A percentile compares a stretch with the other conserved stretches of the same genome.
Conservation (phyloP, 2,888 invertebrate genomes). For the Xestia sexstrigata region DNA sequence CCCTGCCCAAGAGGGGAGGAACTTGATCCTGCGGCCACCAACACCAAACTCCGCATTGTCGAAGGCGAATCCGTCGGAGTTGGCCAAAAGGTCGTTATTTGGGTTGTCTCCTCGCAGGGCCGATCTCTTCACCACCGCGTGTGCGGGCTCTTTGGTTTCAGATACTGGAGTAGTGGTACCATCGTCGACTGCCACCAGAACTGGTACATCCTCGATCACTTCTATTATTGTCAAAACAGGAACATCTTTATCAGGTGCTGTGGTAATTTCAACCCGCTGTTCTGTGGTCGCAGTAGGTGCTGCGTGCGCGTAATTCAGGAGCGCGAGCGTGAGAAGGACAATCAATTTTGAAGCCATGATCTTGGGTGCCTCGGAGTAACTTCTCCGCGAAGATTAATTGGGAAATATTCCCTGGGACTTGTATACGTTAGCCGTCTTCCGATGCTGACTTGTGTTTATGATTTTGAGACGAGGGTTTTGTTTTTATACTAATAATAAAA, state of each 20-base stretch:
- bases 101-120: conserved; percentile 81
- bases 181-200: conserved; percentile 72
- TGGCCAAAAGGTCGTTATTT: conserved; percentile 82
- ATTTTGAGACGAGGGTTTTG: conserved; percentile 65
- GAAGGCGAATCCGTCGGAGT: conserved; percentile 78
- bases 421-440: conserved; percentile 68
- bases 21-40: conserved; percentile 85
- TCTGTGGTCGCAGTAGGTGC: conserved; percentile 74
- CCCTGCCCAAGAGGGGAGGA: conserved; percentile 85
- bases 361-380: conserved; percentile 75
- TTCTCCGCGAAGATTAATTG: conserved; percentile 74
- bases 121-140: conserved; percentile 82
- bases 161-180: conserved; percentile 65
- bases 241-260: conserved; percentile 69
- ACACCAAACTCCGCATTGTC: conserved; percentile 79
- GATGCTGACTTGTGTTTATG: conserved; percentile 50
- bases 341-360: conserved; percentile 80
- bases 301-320: conserved; percentile 73
- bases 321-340: conserved; percentile 79
- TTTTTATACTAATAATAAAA: conserved; percentile 82
- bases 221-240: conserved; percentile 76
- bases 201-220: conserved; percentile 79
- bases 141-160: conserved; percentile 69
- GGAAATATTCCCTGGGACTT: conserved; percentile 73
- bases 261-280: conserved; percentile 68